These are phyloP conservation scores for Parelbella ahira DNA, from an alignment of 2,888 invertebrate species.

Conservation along the genomic window DNA sequence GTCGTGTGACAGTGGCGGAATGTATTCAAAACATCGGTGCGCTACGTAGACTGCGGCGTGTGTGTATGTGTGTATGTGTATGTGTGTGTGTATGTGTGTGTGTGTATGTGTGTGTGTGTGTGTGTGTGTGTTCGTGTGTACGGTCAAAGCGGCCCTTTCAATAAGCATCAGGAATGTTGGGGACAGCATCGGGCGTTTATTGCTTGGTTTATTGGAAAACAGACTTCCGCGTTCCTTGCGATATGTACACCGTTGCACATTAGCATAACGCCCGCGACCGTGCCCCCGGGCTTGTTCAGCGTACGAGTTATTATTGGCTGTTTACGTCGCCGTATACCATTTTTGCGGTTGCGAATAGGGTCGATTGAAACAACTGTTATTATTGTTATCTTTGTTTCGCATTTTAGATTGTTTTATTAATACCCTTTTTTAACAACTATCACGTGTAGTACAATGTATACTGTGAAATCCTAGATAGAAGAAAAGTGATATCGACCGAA, in stretches of 20 bases:
- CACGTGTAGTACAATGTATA: no score
- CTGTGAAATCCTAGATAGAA: no score
- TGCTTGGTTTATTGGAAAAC: slow-evolving; percentile 68
- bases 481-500: no score
- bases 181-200: slow-evolving; percentile 54
- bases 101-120: no score
- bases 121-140: slow-evolving; percentile 1
- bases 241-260: slow-evolving; percentile 52
- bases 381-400: no score
- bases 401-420: no score
- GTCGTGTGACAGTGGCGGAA: slow-evolving; percentile 15
- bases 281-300: slow-evolving; percentile 17
- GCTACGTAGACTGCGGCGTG: slow-evolving; percentile 2
- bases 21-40: slow-evolving; percentile 22
- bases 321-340: slow-evolving; percentile 9
- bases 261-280: slow-evolving; percentile 40
- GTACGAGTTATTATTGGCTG: slow-evolving; percentile 13
- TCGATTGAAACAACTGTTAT: no score
- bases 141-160: slow-evolving; percentile 29
- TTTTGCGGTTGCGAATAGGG: slow-evolving; percentile 11
- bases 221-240: slow-evolving; percentile 65
- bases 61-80: background rate
- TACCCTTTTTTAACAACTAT: no score
- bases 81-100: no score
- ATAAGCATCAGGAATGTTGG: slow-evolving; percentile 50